Base-by-base conservation (phyloP, 2,113 vertebrate species). In the Mirza zaza region DNA sequence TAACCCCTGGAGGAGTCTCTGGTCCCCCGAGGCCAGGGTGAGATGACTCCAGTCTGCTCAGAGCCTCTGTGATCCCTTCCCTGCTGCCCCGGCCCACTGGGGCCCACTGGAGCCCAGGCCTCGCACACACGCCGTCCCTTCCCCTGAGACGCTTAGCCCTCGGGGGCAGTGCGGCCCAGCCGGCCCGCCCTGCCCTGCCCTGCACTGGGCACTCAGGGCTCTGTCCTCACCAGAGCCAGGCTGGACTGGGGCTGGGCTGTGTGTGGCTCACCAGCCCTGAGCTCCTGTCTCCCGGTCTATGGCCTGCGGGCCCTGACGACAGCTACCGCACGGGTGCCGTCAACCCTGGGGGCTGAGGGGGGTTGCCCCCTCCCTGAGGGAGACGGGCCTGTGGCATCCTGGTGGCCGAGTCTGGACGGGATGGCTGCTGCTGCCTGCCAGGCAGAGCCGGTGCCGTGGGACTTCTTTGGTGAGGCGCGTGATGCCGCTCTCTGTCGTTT, bases 401-500 rank as follows among this genome's bases (percentile, higher is more conserved):
- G 5, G 52, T 32, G 48, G 34, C 48, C 8, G 13, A 36, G 34
- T 13, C 32, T 9, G 20, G 50, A 4, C 4, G 27, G 17, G 55
- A 32, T 2, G 4, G 32, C 50, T 0, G 3, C 86, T 48, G 55
- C 88, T 15, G 13, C 14, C 32, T 2, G 0, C 5, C 7, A 1
- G 23, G 34, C 15, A 50, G 57, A 21, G 71, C 14, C 3, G 42
- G 25, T 21, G 48, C 63, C 8, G 0, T 14, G 5, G 50, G 36
- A 23, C 23, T 42, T 65, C 67, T 29, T 32, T 36, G 77, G n/a
- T 18, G 7, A 20, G 25, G 55, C 29, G 11, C 25, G 6, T 57
- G 11, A 23, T 13, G 14, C 12, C 8, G 3, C 29, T n/a, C 8
- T 18, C 63, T 32, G 39, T 39, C 32, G 9, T 55, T 18, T 20